Base-by-base conservation (phyloP, 2,113 vertebrate genomes). In the Platycercus adscitus region DNA sequence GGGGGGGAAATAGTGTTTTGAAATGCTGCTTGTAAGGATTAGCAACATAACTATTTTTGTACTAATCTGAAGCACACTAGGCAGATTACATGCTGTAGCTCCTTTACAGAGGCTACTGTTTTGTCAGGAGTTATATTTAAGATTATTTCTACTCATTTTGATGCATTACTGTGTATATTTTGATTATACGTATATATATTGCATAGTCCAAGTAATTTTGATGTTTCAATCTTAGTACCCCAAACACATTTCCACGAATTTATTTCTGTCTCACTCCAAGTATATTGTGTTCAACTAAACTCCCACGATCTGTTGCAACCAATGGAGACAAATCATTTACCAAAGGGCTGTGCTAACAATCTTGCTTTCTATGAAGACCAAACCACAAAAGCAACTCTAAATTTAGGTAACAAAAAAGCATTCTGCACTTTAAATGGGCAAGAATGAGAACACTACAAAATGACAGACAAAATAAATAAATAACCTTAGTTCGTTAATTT, bases 401-500 rank as follows among this genome's bases (percentile, higher is more conserved):
- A 73, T 81, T 72, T 55, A 85, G 43, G 17, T 19, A 72, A 81
- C 15, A 72, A 72, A 73, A 80, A 68, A 29, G 12, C 47, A 28
- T 29, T 71, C 61, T 49, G 14, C 18, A 49, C 17, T 83, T 83
- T 58, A 71, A 86, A 44, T 6, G 53, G 17, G 8, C 46, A 85
- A 58, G 43, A 93, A 91, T 18, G 18, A 77, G 75, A 81, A 86
- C 39, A 81, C 92, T 97, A n/a, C 73, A 98, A 86, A 98, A 98
- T 98, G 97, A 96, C 98, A 98, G 93, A 96, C 81, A 91, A 97
- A 98, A 92, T 70, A 94, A 95, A 93, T 60, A 95, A 94, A 98
- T 72, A 98, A 93, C 81, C 93, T 95, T 93, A 96, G 97, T 98
- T 97, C 97, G 98, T 98, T 98, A 97, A 99, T 99, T 99, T 99